Evolutionary conservation across 2,797 vertebrate genomes (phyloP), one percentile per base, ranked within the genome.

Genomic region (Neoniphon sammara): DNA sequence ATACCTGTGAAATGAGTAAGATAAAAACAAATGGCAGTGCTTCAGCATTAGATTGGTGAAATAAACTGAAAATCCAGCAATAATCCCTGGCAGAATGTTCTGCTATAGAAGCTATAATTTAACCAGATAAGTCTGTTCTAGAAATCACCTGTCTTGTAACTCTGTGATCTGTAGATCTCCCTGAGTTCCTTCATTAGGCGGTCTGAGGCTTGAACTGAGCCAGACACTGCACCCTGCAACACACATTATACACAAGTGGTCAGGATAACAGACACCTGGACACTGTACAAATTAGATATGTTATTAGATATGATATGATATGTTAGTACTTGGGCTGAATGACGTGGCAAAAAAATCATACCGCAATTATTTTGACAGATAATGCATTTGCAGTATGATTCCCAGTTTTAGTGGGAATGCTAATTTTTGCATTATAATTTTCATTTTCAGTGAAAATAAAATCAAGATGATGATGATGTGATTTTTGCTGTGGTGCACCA

Each of bases 151-250:
- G 96, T 95, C 94, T 99, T 99, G 88, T 97, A 99, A 93, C 97
- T 99, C 93, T 98, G 96, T 84, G 98, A 99, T 91, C 97, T 94
- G 93, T 99, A 99, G 92, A 99, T 98, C 94, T 99, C 98, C 94
- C 97, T 95, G 94, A 99, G 97, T 92, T 99, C 98, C 95, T 98
- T 99, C 97, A 98, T 98, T 81, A 99, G 96, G 87, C 98, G 96
- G 92, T 99, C 98, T 62, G 98, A 98, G 75, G 98, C 98, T 93
- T 99, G 98, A 78, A 99, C 97, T 4, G 97, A 99, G 78, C 98
- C 97, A 63, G 97, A 98, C 78, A 99, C 97, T 0, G 97, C 97
- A 85, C 96, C 97, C 97, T 98, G 94, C 71, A 93, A 95, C 42
- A 75, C 0, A 55, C 20, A 53, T 39, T 55, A 73, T 15, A 70